Percentiles rank a stretch among this genome's conserved stretches.
Evolutionary conservation across 2,797 vertebrate genomes (phyloP).

Genomic region (Sciurus carolinensis): DNA sequence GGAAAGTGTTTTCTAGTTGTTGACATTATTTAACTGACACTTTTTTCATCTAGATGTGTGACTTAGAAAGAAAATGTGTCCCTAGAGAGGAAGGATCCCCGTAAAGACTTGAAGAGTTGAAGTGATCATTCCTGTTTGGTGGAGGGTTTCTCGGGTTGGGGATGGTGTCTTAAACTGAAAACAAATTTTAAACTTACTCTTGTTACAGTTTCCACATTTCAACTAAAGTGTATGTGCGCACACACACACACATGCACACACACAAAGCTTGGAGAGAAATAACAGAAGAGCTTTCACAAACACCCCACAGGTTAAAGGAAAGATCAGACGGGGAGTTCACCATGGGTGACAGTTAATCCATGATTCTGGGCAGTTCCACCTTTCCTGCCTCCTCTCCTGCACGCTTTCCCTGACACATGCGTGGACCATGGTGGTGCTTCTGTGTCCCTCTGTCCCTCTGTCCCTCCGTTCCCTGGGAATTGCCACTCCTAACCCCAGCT

Average conservation of each 20-base stretch:
- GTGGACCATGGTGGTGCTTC: accelerated
- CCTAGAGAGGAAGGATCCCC: background rate
- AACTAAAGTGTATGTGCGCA: background rate
- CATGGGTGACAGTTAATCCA: background rate
- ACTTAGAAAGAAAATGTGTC: background rate
- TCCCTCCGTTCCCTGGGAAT: background rate
- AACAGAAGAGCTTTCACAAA: background rate
- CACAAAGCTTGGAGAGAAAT: background rate
- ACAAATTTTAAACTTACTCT: constrained; percentile 8
- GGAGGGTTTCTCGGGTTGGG: background rate
- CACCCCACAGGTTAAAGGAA: background rate
- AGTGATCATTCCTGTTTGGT: background rate
- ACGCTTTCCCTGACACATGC: background rate
- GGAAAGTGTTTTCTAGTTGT: background rate
- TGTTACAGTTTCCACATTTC: background rate
- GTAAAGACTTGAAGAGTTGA: background rate
- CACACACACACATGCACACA: background rate
- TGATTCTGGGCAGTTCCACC: background rate
- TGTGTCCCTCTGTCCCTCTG: no score
- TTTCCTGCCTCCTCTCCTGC: background rate
- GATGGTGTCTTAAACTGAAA: background rate
- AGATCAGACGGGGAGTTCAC: background rate
- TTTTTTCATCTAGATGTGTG: background rate
- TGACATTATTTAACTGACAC: background rate
- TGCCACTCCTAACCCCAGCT: background rate